phyloP scores from a whole-genome alignment of 1,140 invertebrate genomes.

The Philotrypesis tridentata region DNA sequence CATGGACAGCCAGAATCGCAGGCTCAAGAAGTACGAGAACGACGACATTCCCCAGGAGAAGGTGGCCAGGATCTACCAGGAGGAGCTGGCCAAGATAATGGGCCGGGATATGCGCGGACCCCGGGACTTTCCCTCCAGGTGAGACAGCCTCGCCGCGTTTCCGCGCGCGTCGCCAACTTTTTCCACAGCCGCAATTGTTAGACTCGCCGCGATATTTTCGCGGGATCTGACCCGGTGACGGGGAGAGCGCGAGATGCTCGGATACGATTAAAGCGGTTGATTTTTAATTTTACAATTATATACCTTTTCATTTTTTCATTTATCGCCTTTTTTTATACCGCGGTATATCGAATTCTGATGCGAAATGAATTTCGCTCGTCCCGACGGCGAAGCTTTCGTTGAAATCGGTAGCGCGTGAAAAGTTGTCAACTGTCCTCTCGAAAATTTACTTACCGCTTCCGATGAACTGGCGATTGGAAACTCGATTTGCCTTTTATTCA shows the following conservation, averaged over 20 bases:
- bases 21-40: constrained; percentile 90
- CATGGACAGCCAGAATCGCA: constrained; percentile 80
- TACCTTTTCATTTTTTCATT: background rate
- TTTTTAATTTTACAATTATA: background rate
- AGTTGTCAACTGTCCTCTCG: constrained; percentile 7
- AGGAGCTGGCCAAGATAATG: constrained; percentile 95
- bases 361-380: background rate
- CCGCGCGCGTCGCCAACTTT: no score
- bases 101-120: constrained; percentile 82
- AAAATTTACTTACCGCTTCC: background rate
- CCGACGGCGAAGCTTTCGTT: constrained; percentile 11
- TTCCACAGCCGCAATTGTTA: no score
- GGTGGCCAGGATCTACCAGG: constrained; percentile 96
- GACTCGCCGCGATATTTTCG: background rate
- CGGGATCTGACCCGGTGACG: background rate
- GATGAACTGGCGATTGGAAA: background rate
- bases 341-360: constrained; percentile 3
- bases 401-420: background rate
- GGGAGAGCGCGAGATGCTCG: background rate
- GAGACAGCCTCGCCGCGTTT: constrained; percentile 51
- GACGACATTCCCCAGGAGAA: constrained; percentile 98
- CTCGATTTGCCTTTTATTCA: background rate
- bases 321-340: background rate
- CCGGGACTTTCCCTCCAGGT: constrained; percentile 75
- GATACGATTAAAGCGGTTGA: background rate